phyloP scores from a whole-genome alignment of 2,888 invertebrate species.

The Drosophila parthenogenetica region DNA sequence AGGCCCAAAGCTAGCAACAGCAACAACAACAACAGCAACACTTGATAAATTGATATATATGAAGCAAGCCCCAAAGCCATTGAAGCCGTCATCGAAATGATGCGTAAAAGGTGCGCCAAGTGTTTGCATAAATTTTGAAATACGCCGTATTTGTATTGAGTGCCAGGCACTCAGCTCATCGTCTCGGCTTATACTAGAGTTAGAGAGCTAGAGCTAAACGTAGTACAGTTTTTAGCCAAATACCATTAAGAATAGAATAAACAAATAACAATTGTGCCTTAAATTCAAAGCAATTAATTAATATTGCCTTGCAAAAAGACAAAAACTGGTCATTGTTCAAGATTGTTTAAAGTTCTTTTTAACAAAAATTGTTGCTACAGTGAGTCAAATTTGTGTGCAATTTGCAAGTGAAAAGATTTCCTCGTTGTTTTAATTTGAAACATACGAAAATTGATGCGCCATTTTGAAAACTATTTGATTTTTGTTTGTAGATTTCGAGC shows the following conservation, averaged over 20 bases:
- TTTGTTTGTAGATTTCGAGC: slow-evolving; percentile 4
- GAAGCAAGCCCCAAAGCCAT: slow-evolving; percentile 62
- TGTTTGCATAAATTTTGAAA: slow-evolving; percentile 76
- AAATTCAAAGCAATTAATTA: slow-evolving; percentile 69
- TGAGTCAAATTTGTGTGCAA: slow-evolving; percentile 15
- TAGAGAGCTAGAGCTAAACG: slow-evolving; percentile 33
- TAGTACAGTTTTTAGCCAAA: slow-evolving; percentile 44
- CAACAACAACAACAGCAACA: slow-evolving; percentile 40
- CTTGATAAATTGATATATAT: slow-evolving; percentile 68
- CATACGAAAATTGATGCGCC: slow-evolving; percentile 21
- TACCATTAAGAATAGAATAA: slow-evolving; percentile 2
- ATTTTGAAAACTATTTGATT: slow-evolving; percentile 32
- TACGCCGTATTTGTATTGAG: slow-evolving; percentile 57
- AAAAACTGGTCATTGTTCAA: slow-evolving; percentile 56
- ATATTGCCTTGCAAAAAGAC: slow-evolving; percentile 56
- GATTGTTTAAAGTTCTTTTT: slow-evolving; percentile 56
- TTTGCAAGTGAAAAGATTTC: slow-evolving; percentile 13
- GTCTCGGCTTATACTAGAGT: slow-evolving; percentile 37
- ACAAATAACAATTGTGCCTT: slow-evolving; percentile 34
- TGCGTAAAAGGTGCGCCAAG: slow-evolving; percentile 69
- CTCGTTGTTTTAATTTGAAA: neutral
- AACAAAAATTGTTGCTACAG: slow-evolving; percentile 39
- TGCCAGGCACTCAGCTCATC: slow-evolving; percentile 64
- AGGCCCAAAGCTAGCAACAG: slow-evolving; percentile 48
- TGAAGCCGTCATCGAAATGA: slow-evolving; percentile 49